phyloP scores from a whole-genome alignment of 2,113 vertebrate species.

The Mirza zaza region DNA sequence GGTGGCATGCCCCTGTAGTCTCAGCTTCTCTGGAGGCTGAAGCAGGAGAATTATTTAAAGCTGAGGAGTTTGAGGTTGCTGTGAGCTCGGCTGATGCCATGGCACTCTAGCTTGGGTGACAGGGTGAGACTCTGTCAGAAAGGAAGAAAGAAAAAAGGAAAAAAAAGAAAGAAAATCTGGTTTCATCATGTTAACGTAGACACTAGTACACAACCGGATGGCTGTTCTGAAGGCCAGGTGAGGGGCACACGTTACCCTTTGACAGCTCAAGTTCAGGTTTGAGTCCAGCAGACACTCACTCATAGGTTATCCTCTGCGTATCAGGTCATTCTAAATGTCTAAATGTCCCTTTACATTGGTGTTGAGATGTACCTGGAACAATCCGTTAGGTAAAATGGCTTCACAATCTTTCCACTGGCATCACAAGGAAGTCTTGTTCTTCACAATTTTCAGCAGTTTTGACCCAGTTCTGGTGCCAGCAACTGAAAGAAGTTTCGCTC shows the following conservation, averaged over 20 bases:
- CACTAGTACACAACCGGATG: not conserved
- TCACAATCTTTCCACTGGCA: not conserved
- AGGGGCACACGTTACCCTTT: rapidly evolving
- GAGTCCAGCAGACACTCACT: too few relatives aligned
- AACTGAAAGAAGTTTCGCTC: not conserved
- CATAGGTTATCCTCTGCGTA: rapidly evolving
- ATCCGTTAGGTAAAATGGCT: not conserved
- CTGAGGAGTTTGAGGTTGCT: too few relatives aligned
- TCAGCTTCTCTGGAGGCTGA: too few relatives aligned
- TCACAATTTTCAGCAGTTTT: not conserved
- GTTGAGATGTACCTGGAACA: not conserved
- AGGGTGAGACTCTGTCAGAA: too few relatives aligned
- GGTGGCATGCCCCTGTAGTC: too few relatives aligned
- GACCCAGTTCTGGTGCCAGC: not conserved
- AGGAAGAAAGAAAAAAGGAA: too few relatives aligned
- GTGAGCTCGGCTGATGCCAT: too few relatives aligned
- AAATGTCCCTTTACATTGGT: not conserved
- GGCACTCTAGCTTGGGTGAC: too few relatives aligned
- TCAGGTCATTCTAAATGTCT: not conserved
- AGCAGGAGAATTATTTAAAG: too few relatives aligned
- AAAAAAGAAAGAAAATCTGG: not conserved
- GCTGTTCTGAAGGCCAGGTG: not conserved
- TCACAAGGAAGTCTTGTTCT: not conserved
- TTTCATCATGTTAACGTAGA: not conserved
- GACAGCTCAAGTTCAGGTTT: rapidly evolving